Evolutionary conservation across 2,888 invertebrate genomes (phyloP), one percentile per base, ranked within the genome.

Genomic region (Herminia tarsipennalis): DNA sequence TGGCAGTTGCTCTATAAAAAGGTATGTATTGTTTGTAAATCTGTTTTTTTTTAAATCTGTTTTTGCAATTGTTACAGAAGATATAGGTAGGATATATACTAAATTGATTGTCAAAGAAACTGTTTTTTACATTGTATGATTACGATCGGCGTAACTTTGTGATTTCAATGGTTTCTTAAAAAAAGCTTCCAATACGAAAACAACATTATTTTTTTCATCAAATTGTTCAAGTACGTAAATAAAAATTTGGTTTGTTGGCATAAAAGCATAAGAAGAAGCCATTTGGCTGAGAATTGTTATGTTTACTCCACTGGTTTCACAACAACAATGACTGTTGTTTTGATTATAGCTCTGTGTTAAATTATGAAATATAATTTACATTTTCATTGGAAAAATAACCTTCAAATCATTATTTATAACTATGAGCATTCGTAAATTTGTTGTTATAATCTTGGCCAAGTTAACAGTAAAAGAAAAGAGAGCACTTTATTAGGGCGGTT

Each of bases 251-350:
- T 38, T 38, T 29, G 29, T 38, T 29, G 29, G 16, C 21, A 38
- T 38, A 13, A 29, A 13, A 10, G 4, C 25, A 18, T 22, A 29
- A 38, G 29, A 38, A 33, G 18, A 20, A 25, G 28, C 12, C 16
- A n/a, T 29, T 29, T 13, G 13, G 10, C 55, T 63, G 30, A 28
- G 54, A 56, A 66, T 49, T 51, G 54, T 49, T 64, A 55, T 69
- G 60, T 64, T 69, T 65, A 60, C 58, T 34, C 44, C 24, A 18
- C 20, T 28, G 36, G 40, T 35, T 52, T 53, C 55, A 58, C 57
- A 56, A 56, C 60, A 58, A 42, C 17, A 41, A 38, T 43, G 35
- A 32, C 34, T 45, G 44, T 55, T 56, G 52, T 57, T 59, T 56
- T 59, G 30, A 52, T 53, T 40, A 49, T 30, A 29, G 24, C 16